Evolutionary conservation across 2,113 vertebrate species (phyloP).

Genomic region (Maccullochella peelii): DNA sequence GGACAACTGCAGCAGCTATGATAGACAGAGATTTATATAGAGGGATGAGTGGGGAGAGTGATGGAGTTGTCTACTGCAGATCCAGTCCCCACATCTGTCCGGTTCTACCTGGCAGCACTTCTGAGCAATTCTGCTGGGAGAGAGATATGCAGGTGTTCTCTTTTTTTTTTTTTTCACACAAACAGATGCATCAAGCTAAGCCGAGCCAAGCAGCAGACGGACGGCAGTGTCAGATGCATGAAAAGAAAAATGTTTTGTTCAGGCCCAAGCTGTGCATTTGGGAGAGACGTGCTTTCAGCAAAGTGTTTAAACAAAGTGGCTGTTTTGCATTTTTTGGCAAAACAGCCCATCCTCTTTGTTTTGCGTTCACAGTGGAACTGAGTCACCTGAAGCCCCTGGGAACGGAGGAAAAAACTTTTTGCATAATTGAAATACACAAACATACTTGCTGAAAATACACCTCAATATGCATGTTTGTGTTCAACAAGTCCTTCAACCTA

Average conservation of each 20-base stretch:
- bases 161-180: constrained; percentile 19
- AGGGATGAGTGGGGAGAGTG: constrained; percentile 74
- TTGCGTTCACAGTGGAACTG: constrained; percentile 8
- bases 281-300: constrained; percentile 46
- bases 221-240: constrained; percentile 61
- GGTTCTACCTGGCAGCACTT: constrained; percentile 79
- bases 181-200: constrained; percentile 78
- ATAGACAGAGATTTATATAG: constrained; percentile 78
- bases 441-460: neutral
- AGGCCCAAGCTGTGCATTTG: constrained; percentile 58
- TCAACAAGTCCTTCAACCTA: neutral
- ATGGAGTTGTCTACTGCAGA: constrained; percentile 76
- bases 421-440: constrained; percentile 23
- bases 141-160: constrained; percentile 79
- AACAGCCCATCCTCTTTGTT: constrained; percentile 36
- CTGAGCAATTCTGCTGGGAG: constrained; percentile 76
- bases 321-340: constrained; percentile 51
- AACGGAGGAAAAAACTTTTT: neutral
- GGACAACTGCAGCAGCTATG: constrained; percentile 63
- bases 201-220: constrained; percentile 69
- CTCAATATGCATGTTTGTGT: neutral
- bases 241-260: constrained; percentile 76
- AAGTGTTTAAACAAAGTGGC: constrained; percentile 57
- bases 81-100: constrained; percentile 79
- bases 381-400: constrained; percentile 33